Base-by-base conservation (phyloP, 2,797 vertebrate genomes). In the Chrysocyon brachyurus region DNA sequence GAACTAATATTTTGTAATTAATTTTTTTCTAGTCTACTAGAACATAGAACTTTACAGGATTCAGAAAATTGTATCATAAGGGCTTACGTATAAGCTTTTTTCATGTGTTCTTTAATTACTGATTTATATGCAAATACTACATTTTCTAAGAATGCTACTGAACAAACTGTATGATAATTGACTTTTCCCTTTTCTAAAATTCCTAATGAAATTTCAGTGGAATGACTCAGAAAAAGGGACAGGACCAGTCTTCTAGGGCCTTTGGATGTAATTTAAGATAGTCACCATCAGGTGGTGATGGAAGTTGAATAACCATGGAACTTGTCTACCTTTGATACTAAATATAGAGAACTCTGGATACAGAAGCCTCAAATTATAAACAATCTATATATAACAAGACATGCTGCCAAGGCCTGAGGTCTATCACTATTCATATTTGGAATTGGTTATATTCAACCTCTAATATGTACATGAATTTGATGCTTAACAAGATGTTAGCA, bases 1-100 rank as follows among this genome's bases (percentile, higher is more conserved):
- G 26, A 91, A 85, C 66, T 63, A 57, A 85, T 64, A 83, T 59
- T 93, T 97, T 77, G 4, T 85, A 63, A 79, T 87, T 87, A 40
- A 12, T n/a, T 86, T 95, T 95, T 78, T 75, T 70, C n/a, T 61
- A 54, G 11, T 59, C 11, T 75, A 12, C 1, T n/a, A 64, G 54
- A 84, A n/a, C 8, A 63, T 5, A 85, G 31, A 79, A 46, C 11
- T 4, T 78, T 52, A 49, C 0, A 81, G 64, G 22, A 93, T 21
- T 92, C 21, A 28, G 16, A 52, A 57, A 79, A 87, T 64, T 64
- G 33, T 3, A 59, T 16, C 9, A 40, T 14, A 52, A 12, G 46
- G 17, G 1, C 33, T 54, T 33, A 70, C 12, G 1, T 36, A 14
- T n/a, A 85, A 72, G 11, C 57, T 49, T 68, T 33, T 59, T 94